These are phyloP conservation scores for Podotricha telesiphe DNA, from an alignment of 2,888 invertebrate genomes.

Conservation along the genomic window DNA sequence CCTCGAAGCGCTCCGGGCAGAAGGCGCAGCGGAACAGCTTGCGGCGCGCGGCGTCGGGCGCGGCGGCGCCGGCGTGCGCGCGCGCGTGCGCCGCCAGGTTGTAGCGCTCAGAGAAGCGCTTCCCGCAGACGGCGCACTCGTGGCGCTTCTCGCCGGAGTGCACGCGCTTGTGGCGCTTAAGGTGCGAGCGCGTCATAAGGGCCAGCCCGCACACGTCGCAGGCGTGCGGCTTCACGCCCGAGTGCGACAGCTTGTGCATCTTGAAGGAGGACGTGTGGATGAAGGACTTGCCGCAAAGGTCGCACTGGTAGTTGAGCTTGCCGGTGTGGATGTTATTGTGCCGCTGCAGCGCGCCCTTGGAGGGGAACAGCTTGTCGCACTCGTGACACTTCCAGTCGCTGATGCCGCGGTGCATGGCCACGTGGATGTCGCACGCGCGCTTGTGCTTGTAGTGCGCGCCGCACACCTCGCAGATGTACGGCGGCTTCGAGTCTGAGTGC, in stretches of 20 bases:
- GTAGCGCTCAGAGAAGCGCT: slow-evolving; percentile 84
- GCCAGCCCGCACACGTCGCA: slow-evolving; percentile 85
- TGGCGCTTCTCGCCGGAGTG: slow-evolving; percentile 86
- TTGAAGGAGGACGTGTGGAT: slow-evolving; percentile 88
- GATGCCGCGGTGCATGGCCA: slow-evolving; percentile 82
- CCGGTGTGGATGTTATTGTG: slow-evolving; percentile 86
- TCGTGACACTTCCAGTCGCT: slow-evolving; percentile 85
- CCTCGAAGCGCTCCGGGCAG: slow-evolving; percentile 74
- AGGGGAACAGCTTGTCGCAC: slow-evolving; percentile 85
- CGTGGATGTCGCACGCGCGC: slow-evolving; percentile 84
- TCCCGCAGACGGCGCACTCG: slow-evolving; percentile 83
- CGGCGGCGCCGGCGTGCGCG: slow-evolving; percentile 38
- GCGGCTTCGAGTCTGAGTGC: slow-evolving; percentile 76
- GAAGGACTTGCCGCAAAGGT: slow-evolving; percentile 86
- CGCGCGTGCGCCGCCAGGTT: slow-evolving; percentile 78
- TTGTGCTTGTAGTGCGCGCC: slow-evolving; percentile 86
- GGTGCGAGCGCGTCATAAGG: slow-evolving; percentile 86
- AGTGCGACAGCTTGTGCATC: slow-evolving; percentile 87
- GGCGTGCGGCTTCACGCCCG: slow-evolving; percentile 84
- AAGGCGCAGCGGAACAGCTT: slow-evolving; percentile 74
- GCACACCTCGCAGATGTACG: slow-evolving; percentile 82
- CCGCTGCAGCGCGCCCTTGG: slow-evolving; percentile 84
- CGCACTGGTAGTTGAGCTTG: slow-evolving; percentile 85
- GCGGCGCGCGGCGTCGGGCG: slow-evolving; percentile 51
- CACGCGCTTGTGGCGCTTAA: slow-evolving; percentile 86